These are phyloP conservation scores for Drosophila ezoana DNA, from an alignment of 2,888 invertebrate genomes.

Conservation along the genomic window DNA sequence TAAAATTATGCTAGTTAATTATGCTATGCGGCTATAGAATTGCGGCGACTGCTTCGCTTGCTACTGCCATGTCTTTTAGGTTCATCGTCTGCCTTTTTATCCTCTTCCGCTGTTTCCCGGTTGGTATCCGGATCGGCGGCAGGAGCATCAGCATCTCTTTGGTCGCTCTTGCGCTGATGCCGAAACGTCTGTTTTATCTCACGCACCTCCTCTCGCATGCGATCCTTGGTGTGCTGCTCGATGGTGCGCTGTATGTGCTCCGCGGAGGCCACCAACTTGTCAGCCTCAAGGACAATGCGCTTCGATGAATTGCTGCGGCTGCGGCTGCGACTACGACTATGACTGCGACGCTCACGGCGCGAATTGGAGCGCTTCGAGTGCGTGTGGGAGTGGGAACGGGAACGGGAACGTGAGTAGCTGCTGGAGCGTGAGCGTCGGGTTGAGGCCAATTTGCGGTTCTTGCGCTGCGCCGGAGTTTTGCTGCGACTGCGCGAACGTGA, in stretches of 20 bases:
- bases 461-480: constrained; percentile 66
- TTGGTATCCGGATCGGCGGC: constrained; percentile 13
- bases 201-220: constrained; percentile 77
- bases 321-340: constrained; percentile 35
- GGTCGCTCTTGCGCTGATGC: constrained; percentile 46
- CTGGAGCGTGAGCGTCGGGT: constrained; percentile 82
- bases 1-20: constrained; percentile 15
- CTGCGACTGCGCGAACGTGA: constrained; percentile 79
- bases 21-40: constrained; percentile 59
- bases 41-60: constrained; percentile 63
- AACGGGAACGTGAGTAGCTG: constrained; percentile 71
- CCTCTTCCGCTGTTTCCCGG: neutral
- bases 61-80: constrained; percentile 33
- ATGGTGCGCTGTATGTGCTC: constrained; percentile 82
- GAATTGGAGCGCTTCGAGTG: constrained; percentile 62
- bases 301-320: constrained; percentile 58
- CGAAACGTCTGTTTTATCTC: constrained; percentile 78
- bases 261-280: constrained; percentile 81
- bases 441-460: constrained; percentile 81
- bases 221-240: constrained; percentile 81
- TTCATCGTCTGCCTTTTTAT: neutral
- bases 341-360: constrained; percentile 59
- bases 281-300: constrained; percentile 75
- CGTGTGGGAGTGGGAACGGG: constrained; percentile 65
- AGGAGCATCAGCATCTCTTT: constrained; percentile 21